These are phyloP conservation scores for Zaprionus taronus DNA, from an alignment of 1,140 invertebrate genomes.

Conservation along the genomic window DNA sequence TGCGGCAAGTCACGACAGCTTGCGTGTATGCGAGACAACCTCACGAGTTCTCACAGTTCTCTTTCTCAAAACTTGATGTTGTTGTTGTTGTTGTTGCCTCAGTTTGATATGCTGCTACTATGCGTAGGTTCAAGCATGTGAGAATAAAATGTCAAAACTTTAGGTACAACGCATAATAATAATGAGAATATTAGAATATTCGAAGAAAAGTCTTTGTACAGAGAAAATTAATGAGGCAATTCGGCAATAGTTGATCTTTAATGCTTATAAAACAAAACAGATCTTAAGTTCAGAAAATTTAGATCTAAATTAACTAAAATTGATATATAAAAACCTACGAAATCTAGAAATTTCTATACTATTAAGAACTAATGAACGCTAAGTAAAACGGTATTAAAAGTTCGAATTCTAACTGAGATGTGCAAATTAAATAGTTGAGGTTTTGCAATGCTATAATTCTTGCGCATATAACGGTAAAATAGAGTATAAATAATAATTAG, in stretches of 20 bases:
- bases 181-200: background rate
- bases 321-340: too few species aligned
- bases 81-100: background rate
- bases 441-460: background rate
- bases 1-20: constrained; percentile 41
- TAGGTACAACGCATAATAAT: background rate
- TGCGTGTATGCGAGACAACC: constrained; percentile 32
- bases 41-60: constrained; percentile 25
- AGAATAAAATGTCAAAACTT: constrained; percentile 9
- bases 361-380: background rate
- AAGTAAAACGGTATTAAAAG: background rate
- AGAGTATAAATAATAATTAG: background rate
- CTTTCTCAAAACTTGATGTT: constrained; percentile 6
- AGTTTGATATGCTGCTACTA: background rate
- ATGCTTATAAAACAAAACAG: too few species aligned
- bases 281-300: too few species aligned
- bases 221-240: too few species aligned
- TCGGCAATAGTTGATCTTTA: too few species aligned
- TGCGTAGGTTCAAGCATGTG: constrained; percentile 3
- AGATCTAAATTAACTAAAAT: too few species aligned
- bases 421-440: background rate
- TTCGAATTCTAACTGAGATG: background rate
- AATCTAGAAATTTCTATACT: too few species aligned
- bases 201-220: background rate
- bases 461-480: background rate